Evolutionary conservation across 1,140 invertebrate species (phyloP), one percentile per base, ranked within the genome.

Genomic region (Bombus ignitus): DNA sequence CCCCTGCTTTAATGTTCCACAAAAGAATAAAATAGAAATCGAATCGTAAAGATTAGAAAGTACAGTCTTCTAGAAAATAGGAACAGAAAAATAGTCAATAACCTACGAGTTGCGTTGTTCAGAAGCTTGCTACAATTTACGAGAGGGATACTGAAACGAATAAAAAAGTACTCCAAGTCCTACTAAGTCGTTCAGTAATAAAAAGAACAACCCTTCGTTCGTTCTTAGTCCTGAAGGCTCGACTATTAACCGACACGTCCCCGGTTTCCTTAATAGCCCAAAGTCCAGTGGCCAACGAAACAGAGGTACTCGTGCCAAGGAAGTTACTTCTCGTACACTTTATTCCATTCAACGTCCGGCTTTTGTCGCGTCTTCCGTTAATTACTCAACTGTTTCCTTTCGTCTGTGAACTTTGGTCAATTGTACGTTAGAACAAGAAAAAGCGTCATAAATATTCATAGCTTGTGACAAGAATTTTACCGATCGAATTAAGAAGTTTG

Each of bases 281-380:
- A 86, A 83, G 42, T 83, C 77, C 68, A 79, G 47, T 83, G 71
- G 47, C 75, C 82, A 85, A 85, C 70, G 59, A 76, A 53, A 85
- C 82, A 65, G 39, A 39, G 73, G 42, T 62, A 57, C 87, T 90
- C 89, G 92, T 93, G 92, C 92, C 92, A 92, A 93, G 90, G 89
- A 92, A 87, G 87, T 90, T 93, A 92, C 87, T 92, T 80, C 22
- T 53, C 44, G 35, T 78, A 72, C 74, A 73, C 81, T 84, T 66
- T 77, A 53, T 62, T 70, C 80, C 71, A 82, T 76, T 75, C 65
- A 86, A 66, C 42, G 57, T 82, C 65, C 75, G 35, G 59, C 81
- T 76, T 68, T 59, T 62, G 70, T 62, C 70, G 79, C 28, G 72
- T 47, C 68, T 62, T 59, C 32, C 53, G 37, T 68, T 73, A 72